Evolutionary conservation across 1,140 invertebrate genomes (phyloP).

Genomic region (Metopolophium dirhodum): DNA sequence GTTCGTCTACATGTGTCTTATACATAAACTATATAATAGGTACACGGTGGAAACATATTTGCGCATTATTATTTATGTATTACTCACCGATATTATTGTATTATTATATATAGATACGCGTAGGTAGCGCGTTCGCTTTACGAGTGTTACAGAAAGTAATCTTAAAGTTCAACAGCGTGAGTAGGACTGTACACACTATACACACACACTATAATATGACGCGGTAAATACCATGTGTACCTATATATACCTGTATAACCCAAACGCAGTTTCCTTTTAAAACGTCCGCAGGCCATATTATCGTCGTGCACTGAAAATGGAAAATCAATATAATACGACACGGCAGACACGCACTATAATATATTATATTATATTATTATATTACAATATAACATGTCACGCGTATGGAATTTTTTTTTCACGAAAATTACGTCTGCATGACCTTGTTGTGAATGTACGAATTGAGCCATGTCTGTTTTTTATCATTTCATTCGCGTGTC

Average conservation of each 20-base stretch:
- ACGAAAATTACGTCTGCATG: not conserved
- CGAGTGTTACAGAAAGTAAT: not conserved
- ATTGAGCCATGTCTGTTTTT: not conserved
- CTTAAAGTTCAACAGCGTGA: not conserved
- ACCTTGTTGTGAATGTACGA: not conserved
- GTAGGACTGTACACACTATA: not conserved
- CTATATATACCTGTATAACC: not conserved
- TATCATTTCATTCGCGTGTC: not conserved
- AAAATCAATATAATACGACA: slow-evolving; percentile 20
- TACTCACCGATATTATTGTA: not conserved
- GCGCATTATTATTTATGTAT: slow-evolving; percentile 1
- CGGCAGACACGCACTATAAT: not conserved
- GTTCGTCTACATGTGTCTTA: not conserved
- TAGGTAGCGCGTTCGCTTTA: not conserved
- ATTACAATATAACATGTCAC: not conserved
- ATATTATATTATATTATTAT: not conserved
- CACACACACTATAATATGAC: not conserved
- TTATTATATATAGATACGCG: not conserved
- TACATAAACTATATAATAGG: not conserved
- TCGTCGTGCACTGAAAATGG: not conserved
- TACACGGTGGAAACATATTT: not conserved
- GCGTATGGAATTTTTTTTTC: not conserved
- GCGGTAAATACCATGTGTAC: not conserved
- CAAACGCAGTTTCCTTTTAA: not conserved
- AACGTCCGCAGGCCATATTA: not conserved